phyloP scores from a whole-genome alignment of 1,140 invertebrate species.

The Drosophila pseudoananassae region DNA sequence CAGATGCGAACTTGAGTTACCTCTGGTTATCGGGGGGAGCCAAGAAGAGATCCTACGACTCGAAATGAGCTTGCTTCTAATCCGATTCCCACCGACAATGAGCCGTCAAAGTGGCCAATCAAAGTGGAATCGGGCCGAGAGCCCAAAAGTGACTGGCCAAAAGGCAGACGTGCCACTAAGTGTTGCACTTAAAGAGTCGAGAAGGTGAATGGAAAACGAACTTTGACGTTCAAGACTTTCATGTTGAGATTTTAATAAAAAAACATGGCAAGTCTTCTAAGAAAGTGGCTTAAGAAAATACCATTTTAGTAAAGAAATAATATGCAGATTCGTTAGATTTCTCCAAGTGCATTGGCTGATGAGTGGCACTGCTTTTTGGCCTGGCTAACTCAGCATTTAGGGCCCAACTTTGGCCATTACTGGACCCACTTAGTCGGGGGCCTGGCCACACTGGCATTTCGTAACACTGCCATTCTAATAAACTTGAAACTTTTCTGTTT shows the following conservation, averaged over 20 bases:
- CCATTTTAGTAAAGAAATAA: no score
- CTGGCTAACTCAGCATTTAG: slow-evolving; percentile 25
- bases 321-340: not conserved
- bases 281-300: not conserved
- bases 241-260: not conserved
- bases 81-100: slow-evolving; percentile 42
- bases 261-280: no score
- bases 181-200: slow-evolving; percentile 12
- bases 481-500: slow-evolving; percentile 67
- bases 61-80: slow-evolving; percentile 29
- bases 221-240: not conserved
- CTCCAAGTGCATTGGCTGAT: slow-evolving; percentile 2
- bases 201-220: not conserved
- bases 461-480: slow-evolving; percentile 70
- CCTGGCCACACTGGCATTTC: slow-evolving; percentile 18
- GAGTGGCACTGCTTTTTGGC: slow-evolving; percentile 22
- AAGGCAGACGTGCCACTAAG: slow-evolving; percentile 19
- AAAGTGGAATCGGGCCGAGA: slow-evolving; percentile 29
- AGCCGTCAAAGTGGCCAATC: slow-evolving; percentile 40
- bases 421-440: slow-evolving; percentile 15
- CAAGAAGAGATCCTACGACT: not conserved
- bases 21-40: not conserved
- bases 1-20: slow-evolving; percentile 22
- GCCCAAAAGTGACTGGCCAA: slow-evolving; percentile 12
- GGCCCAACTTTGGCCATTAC: slow-evolving; percentile 48